phyloP scores from a whole-genome alignment of 1,140 invertebrate genomes.

The Gonioctena quinquepunctata region DNA sequence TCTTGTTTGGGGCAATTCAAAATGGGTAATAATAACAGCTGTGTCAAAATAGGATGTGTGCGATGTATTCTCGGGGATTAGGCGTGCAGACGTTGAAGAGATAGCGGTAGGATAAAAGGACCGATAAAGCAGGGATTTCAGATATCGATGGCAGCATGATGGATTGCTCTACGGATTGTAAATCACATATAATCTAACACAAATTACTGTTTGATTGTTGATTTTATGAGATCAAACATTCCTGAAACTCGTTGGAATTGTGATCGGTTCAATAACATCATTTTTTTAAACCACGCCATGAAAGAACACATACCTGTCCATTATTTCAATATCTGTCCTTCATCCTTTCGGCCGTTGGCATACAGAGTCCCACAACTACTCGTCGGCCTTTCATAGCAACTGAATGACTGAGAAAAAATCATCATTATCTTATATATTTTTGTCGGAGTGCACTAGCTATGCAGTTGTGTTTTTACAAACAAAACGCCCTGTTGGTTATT shows the following conservation, averaged over 20 bases:
- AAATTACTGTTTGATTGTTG: conserved; percentile 38
- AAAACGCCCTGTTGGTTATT: too few relatives aligned
- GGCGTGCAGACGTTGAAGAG: conserved; percentile 41
- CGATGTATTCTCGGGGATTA: conserved; percentile 43
- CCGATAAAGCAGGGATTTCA: conserved; percentile 50
- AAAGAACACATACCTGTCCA: too few relatives aligned
- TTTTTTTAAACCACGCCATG: background rate
- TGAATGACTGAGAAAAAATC: too few relatives aligned
- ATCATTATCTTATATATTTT: too few relatives aligned
- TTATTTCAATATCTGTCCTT: too few relatives aligned
- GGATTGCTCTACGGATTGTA: conserved; percentile 52
- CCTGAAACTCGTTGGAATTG: background rate
- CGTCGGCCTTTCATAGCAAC: too few relatives aligned
- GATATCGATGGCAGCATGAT: conserved; percentile 53
- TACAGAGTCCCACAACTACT: too few relatives aligned
- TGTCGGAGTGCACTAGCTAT: too few relatives aligned
- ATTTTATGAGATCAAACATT: conserved; percentile 29
- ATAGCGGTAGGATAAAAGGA: conserved; percentile 49
- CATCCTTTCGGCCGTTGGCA: too few relatives aligned
- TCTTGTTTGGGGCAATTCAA: conserved; percentile 4
- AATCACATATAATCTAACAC: conserved; percentile 52
- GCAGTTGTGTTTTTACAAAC: too few relatives aligned
- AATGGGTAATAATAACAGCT: conserved; percentile 5
- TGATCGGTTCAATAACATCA: conserved; percentile 6
- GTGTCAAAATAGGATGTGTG: conserved; percentile 2